Evolutionary conservation across 1,140 invertebrate species (phyloP).

Genomic region (Diabrotica undecimpunctata): DNA sequence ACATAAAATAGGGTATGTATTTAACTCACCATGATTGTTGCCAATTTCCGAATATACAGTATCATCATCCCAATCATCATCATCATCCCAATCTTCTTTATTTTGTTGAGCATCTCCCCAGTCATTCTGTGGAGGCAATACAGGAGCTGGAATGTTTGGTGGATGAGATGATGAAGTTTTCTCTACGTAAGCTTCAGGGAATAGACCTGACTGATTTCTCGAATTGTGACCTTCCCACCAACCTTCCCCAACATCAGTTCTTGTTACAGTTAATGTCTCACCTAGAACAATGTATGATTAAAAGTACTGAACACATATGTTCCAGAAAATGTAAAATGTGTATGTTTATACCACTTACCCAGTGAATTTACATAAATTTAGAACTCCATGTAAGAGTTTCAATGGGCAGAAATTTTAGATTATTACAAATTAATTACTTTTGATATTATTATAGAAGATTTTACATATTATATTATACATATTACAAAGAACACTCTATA

Average conservation of each 20-base stretch:
- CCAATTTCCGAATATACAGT: slow-evolving; percentile 68
- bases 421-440: too few relatives aligned
- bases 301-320: too few relatives aligned
- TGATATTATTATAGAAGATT: too few relatives aligned
- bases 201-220: slow-evolving; percentile 76
- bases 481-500: too few relatives aligned
- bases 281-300: slow-evolving; percentile 63
- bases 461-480: too few relatives aligned
- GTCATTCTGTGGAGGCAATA: slow-evolving; percentile 45
- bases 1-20: background rate
- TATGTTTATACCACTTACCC: too few relatives aligned
- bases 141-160: slow-evolving; percentile 41
- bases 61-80: slow-evolving; percentile 53
- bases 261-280: slow-evolving; percentile 79
- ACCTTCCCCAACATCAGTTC: slow-evolving; percentile 90
- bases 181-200: slow-evolving; percentile 88
- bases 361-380: too few relatives aligned
- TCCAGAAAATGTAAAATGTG: too few relatives aligned
- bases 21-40: slow-evolving; percentile 17
- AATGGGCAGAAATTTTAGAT: too few relatives aligned
- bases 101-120: slow-evolving; percentile 24
- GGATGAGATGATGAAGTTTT: slow-evolving; percentile 38
- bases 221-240: slow-evolving; percentile 92
- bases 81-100: slow-evolving; percentile 63
- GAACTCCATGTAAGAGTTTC: too few relatives aligned